Evolutionary conservation across 2,797 vertebrate species (phyloP).

Genomic region (Catostomus latipinnis): DNA sequence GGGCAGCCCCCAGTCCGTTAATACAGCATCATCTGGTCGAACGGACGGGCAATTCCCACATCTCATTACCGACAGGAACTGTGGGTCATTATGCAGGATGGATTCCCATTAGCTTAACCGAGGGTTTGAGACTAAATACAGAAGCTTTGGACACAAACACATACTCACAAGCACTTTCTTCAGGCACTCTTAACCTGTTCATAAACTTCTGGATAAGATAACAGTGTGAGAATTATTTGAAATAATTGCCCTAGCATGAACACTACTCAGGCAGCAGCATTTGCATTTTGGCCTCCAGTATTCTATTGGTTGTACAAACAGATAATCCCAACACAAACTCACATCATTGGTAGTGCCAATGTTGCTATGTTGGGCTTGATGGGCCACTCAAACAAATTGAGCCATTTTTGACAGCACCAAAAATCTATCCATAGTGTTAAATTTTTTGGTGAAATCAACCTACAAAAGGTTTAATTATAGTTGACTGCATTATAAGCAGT

Average conservation of each 20-base stretch:
- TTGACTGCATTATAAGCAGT: no score
- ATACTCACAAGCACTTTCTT: conserved; percentile 42
- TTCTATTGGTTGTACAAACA: no score
- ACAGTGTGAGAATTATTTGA: conserved; percentile 11
- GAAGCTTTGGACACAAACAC: conserved; percentile 34
- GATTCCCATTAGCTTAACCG: conserved; percentile 87
- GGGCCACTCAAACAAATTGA: no score
- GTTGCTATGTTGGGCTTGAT: no score
- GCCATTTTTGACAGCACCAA: no score
- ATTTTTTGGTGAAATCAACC: no score
- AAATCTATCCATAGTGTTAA: no score
- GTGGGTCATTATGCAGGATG: conserved; percentile 90
- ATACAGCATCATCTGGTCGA: conserved; percentile 92
- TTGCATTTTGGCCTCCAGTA: no score
- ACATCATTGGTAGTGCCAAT: no score
- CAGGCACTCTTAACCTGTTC: conserved; percentile 25
- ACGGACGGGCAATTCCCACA: conserved; percentile 91
- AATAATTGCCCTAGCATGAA: background rate
- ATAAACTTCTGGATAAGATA: conserved; percentile 30
- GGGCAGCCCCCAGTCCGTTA: conserved; percentile 85
- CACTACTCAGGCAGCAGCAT: background rate
- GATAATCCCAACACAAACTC: no score
- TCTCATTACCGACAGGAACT: conserved; percentile 93
- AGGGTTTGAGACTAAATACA: conserved; percentile 65
- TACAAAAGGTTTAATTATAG: no score